Evolutionary conservation across 2,888 invertebrate species (phyloP).

Genomic region (Ditylenchus weischeri): DNA sequence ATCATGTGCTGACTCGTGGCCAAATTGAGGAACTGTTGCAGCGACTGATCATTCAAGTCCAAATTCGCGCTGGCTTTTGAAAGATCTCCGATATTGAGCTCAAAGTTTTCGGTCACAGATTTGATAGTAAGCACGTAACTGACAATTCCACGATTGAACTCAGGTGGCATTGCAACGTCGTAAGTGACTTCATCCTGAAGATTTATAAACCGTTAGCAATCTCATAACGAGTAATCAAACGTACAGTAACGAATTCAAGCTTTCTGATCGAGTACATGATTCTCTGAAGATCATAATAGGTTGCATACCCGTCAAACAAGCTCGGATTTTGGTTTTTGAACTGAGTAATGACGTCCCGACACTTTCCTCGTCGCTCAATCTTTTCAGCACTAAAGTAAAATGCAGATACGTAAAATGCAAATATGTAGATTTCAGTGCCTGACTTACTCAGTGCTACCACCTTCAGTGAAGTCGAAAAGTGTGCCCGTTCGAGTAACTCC

Average conservation of each 20-base stretch:
- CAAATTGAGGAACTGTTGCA: constrained; percentile 24
- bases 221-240: too few relatives aligned
- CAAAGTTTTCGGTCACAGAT: neutral
- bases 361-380: constrained; percentile 6
- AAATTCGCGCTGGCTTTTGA: neutral
- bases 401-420: neutral
- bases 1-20: constrained; percentile 20
- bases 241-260: too few relatives aligned
- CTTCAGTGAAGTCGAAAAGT: too few relatives aligned
- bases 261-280: neutral
- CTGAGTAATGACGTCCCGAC: constrained; percentile 12
- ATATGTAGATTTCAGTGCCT: too few relatives aligned
- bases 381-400: neutral
- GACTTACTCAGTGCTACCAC: too few relatives aligned
- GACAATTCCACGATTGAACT: too few relatives aligned
- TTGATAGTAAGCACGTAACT: neutral
- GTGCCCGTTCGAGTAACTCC: neutral
- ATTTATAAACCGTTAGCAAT: too few relatives aligned
- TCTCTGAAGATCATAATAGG: constrained; percentile 14
- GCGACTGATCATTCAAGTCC: constrained; percentile 7
- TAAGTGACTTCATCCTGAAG: too few relatives aligned
- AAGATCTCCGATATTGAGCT: constrained; percentile 11
- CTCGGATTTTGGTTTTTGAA: neutral
- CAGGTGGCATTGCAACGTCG: too few relatives aligned
- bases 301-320: neutral